These are phyloP conservation scores for Druon quercuslanigerum DNA, from an alignment of 1,140 invertebrate species.

Conservation along the genomic window DNA sequence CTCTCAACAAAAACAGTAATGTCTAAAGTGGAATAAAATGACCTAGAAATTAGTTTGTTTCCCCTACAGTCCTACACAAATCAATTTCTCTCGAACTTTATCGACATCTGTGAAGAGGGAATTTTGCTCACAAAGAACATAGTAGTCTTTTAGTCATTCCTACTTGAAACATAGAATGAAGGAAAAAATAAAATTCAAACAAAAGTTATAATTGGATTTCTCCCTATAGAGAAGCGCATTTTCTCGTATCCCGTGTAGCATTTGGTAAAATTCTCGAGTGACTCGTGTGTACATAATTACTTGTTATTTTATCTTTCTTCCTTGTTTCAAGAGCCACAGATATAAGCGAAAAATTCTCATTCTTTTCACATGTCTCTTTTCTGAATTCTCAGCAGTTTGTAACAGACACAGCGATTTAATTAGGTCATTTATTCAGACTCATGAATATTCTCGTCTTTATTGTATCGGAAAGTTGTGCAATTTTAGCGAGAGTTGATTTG, in stretches of 20 bases:
- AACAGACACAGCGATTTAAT: background rate
- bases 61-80: no score
- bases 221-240: background rate
- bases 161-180: background rate
- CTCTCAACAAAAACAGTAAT: no score
- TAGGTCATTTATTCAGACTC: constrained; percentile 2
- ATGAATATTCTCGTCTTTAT: background rate
- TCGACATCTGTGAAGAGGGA: background rate
- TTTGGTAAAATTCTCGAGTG: constrained; percentile 11
- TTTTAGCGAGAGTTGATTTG: background rate
- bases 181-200: constrained; percentile 18
- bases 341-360: background rate
- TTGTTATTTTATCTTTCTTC: background rate
- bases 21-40: no score
- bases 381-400: background rate
- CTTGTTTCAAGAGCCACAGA: no score
- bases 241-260: background rate
- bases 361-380: background rate
- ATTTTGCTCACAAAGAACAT: background rate
- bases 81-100: background rate
- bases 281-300: constrained; percentile 18
- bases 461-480: background rate
- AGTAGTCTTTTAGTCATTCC: background rate
- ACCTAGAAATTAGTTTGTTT: no score
- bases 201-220: constrained; percentile 26